phyloP scores from a whole-genome alignment of 2,113 vertebrate genomes.

The human region GRCh38 chrX:46577001-46577500 shows the following conservation, averaged over 20 bases:
- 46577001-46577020: slow-evolving; percentile 51
- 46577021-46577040: slow-evolving; percentile 6
- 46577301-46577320: neutral
- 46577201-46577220: neutral
- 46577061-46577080: neutral
- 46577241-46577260: neutral
- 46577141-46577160: neutral
- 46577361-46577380: slow-evolving; percentile 16
- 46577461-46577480: neutral
- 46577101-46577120: neutral
- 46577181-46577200: neutral
- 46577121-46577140: neutral
- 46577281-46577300: neutral
- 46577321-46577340: neutral
- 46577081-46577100: slow-evolving; percentile 52
- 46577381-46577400: neutral
- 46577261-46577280: neutral
- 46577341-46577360: neutral
- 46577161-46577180: neutral
- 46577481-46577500: neutral
- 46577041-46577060: neutral
- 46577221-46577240: slow-evolving; percentile 23
- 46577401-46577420: neutral
- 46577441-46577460: slow-evolving; percentile 1
- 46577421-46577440: slow-evolving; percentile 17